Percentiles rank a stretch among this genome's conserved stretches.
These are phyloP conservation scores for Psittacula cyanocephala DNA, from an alignment of 2,113 vertebrate species.

Conservation along the genomic window DNA sequence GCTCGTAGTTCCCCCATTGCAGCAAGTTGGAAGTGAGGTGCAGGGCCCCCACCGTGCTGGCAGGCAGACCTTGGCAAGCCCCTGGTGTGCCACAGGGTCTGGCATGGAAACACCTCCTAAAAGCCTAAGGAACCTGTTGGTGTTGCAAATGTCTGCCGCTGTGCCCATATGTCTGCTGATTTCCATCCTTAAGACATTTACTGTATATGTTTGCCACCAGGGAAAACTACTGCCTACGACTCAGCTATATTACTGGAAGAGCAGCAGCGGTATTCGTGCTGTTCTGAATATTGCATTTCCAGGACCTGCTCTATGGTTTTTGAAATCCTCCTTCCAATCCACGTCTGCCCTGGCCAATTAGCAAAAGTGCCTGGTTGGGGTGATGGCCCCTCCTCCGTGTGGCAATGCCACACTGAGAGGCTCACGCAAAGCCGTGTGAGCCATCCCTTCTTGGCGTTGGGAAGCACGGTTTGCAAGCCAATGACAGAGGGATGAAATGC, in stretches of 20 bases:
- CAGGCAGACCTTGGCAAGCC: rapidly evolving
- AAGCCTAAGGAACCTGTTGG: conserved; percentile 4
- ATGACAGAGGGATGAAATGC: conserved; percentile 24
- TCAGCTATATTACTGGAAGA: conserved; percentile 65
- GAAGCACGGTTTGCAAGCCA: not conserved
- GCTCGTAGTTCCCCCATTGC: not conserved
- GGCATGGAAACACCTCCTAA: not conserved
- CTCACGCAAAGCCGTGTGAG: not conserved
- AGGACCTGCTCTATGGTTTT: conserved; percentile 33
- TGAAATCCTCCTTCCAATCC: not conserved
- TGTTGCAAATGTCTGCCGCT: not conserved
- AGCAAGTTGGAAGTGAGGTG: rapidly evolving
- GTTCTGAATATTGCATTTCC: conserved; percentile 35
- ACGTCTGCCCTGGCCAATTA: not conserved
- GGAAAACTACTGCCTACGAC: conserved; percentile 45
- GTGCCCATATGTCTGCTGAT: conserved; percentile 29
- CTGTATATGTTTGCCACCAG: conserved; percentile 44
- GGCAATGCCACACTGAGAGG: not conserved
- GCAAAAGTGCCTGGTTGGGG: not conserved
- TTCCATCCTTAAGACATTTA: conserved; percentile 61
- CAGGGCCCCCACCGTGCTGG: rapidly evolving
- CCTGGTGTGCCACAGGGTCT: not conserved
- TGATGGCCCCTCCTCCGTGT: not conserved
- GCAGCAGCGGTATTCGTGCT: not conserved
- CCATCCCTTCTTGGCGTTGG: not conserved